Evolutionary conservation across 1,140 invertebrate species (phyloP).

Genomic region (Solenopsis fugax): DNA sequence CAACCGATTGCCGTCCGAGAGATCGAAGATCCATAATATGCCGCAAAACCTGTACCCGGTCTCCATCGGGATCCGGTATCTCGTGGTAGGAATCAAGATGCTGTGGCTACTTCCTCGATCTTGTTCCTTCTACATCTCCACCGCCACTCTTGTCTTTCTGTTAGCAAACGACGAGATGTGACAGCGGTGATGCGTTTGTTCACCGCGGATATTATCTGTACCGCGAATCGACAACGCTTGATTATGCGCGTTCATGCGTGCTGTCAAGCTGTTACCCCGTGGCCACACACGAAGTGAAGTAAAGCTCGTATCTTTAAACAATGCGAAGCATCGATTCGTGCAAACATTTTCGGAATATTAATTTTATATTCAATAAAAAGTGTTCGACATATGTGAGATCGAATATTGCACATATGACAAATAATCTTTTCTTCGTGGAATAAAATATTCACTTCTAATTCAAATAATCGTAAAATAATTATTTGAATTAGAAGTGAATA

Average conservation of each 20-base stretch:
- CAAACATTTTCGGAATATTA: background rate
- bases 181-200: constrained; percentile 39
- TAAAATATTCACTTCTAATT: background rate
- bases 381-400: background rate
- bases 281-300: background rate
- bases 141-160: constrained; percentile 18
- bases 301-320: background rate
- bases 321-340: background rate
- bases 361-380: background rate
- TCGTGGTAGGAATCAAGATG: constrained; percentile 64
- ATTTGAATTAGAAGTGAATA: background rate
- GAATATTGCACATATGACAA: background rate
- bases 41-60: constrained; percentile 64
- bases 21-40: constrained; percentile 65
- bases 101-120: constrained; percentile 44
- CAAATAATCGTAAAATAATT: background rate
- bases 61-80: constrained; percentile 31
- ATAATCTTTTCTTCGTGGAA: background rate
- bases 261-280: background rate
- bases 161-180: constrained; percentile 11
- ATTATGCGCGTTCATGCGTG: constrained; percentile 31
- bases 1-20: constrained; percentile 38
- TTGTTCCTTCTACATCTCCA: background rate
- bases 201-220: constrained; percentile 24
- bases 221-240: constrained; percentile 49